These are phyloP conservation scores for Mesocricetus auratus DNA, from an alignment of 2,113 vertebrate species.

Conservation along the genomic window DNA sequence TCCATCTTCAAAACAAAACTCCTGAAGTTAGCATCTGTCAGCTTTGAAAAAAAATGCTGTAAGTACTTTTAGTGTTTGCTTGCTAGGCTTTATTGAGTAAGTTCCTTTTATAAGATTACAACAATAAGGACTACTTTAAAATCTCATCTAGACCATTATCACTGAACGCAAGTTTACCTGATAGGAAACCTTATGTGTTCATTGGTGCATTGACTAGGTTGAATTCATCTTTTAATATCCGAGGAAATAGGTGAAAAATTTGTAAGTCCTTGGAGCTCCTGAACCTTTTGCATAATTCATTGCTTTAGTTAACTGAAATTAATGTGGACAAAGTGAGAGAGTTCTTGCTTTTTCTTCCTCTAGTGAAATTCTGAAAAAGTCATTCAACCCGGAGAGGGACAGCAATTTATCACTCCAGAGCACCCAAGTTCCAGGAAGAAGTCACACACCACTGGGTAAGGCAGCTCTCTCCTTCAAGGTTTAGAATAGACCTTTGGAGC, in stretches of 20 bases:
- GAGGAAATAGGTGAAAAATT: constrained; percentile 51
- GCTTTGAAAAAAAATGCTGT: constrained; percentile 9
- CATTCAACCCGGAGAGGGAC: constrained; percentile 73
- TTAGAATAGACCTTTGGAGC: constrained; percentile 44
- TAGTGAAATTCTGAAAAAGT: constrained; percentile 76
- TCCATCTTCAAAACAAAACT: neutral
- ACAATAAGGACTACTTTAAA: constrained; percentile 53
- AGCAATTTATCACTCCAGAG: constrained; percentile 77
- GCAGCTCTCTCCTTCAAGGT: constrained; percentile 36
- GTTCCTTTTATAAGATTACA: constrained; percentile 29
- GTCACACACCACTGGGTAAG: constrained; percentile 81
- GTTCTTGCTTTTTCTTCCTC: constrained; percentile 57
- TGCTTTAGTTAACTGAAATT: constrained; percentile 68
- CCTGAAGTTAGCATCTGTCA: neutral
- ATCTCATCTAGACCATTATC: constrained; percentile 32
- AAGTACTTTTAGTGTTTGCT: neutral
- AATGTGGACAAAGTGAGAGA: constrained; percentile 54
- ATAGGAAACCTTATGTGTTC: neutral
- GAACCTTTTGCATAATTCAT: constrained; percentile 11
- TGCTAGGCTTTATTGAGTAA: neutral
- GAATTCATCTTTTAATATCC: constrained; percentile 36
- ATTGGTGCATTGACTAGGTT: neutral
- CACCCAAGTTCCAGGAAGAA: constrained; percentile 74
- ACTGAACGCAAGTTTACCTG: constrained; percentile 53
- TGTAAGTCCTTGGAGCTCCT: neutral